phyloP scores from a whole-genome alignment of 2,113 vertebrate genomes.

The Turnix velox region DNA sequence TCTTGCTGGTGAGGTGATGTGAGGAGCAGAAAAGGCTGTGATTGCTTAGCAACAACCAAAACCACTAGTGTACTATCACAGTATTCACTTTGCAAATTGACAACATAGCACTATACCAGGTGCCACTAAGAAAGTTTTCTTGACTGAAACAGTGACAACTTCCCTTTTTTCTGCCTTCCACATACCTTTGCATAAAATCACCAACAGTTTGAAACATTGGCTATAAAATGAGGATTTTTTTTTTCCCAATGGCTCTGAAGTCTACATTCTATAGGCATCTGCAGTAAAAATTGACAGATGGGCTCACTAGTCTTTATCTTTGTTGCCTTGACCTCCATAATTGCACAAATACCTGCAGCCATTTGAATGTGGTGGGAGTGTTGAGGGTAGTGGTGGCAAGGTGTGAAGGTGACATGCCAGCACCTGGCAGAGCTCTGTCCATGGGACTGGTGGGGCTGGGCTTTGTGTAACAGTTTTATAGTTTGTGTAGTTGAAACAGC shows the following conservation, averaged over 20 bases:
- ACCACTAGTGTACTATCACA: not conserved
- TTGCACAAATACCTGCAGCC: not conserved
- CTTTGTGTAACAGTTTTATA: not conserved
- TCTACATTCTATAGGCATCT: not conserved
- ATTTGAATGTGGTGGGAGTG: rapidly evolving
- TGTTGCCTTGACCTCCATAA: not conserved
- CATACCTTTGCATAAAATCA: not conserved
- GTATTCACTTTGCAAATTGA: not conserved
- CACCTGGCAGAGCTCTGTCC: rapidly evolving
- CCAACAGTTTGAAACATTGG: not conserved
- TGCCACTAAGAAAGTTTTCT: not conserved
- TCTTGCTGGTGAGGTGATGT: not conserved
- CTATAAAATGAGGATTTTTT: not conserved
- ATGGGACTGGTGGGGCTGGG: not conserved
- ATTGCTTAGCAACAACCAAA: not conserved
- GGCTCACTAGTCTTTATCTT: not conserved
- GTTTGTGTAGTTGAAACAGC: not conserved
- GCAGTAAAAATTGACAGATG: not conserved
- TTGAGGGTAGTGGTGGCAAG: not conserved
- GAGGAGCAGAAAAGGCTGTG: not conserved
- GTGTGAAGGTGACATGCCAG: rapidly evolving
- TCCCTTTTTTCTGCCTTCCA: not conserved
- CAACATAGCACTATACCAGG: not conserved
- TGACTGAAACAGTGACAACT: not conserved
- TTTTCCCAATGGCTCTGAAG: not conserved